A percentile compares a stretch with the other conserved stretches of the same genome.
Evolutionary conservation across 2,113 vertebrate species (phyloP).

Genomic region (Empidonax traillii): DNA sequence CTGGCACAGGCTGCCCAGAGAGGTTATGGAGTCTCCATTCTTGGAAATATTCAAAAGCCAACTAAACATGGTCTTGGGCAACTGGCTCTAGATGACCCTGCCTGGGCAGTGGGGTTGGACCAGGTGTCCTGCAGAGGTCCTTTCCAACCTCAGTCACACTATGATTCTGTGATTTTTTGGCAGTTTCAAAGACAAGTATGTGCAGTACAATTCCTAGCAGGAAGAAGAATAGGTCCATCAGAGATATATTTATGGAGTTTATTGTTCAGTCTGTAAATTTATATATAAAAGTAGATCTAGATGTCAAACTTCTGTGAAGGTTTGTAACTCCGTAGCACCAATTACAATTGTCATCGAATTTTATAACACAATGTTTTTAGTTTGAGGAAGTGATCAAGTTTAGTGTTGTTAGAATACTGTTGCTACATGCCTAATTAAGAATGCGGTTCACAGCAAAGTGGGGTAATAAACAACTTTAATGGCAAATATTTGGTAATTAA

Average conservation of each 20-base stretch:
- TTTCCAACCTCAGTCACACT: not conserved
- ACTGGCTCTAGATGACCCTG: not conserved
- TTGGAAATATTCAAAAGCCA: not conserved
- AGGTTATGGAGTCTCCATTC: not conserved
- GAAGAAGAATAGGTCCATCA: not conserved
- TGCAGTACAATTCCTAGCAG: not conserved
- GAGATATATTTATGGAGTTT: not conserved
- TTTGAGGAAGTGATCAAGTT: not conserved
- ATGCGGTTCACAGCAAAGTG: not conserved
- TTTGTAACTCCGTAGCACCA: not conserved
- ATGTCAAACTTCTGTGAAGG: not conserved
- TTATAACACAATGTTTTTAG: not conserved
- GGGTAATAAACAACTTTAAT: not conserved
- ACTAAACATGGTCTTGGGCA: not conserved
- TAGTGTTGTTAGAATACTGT: not conserved
- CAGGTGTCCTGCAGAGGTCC: not conserved
- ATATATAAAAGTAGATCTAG: not conserved
- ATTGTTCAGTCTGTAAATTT: not conserved
- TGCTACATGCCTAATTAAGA: not conserved
- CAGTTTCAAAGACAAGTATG: not conserved
- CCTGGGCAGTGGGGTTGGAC: not conserved
- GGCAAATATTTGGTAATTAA: conserved; percentile 16
- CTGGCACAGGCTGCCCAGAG: not conserved
- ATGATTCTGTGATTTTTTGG: not conserved
- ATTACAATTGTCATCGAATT: not conserved